Percentiles rank a stretch among this genome's conserved stretches.
These are phyloP conservation scores for Condylostylus longicornis DNA, from an alignment of 1,140 invertebrate species.

Conservation along the genomic window DNA sequence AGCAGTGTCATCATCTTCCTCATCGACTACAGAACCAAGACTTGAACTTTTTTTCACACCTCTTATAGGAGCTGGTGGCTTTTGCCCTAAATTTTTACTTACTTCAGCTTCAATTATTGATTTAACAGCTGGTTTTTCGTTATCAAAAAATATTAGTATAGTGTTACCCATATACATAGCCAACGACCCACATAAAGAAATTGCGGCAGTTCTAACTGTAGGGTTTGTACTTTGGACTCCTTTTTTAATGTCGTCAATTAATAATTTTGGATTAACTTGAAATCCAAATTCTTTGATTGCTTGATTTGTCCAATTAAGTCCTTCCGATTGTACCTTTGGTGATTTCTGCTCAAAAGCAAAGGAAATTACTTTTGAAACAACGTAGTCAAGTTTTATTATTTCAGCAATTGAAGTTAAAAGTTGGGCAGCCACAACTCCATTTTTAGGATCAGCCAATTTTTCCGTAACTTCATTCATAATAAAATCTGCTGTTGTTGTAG, in stretches of 20 bases:
- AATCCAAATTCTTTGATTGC: constrained; percentile 77
- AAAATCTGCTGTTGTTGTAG: constrained; percentile 55
- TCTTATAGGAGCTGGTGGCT: constrained; percentile 53
- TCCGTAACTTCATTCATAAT: constrained; percentile 68
- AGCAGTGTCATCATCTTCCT: constrained; percentile 38
- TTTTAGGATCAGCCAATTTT: constrained; percentile 74
- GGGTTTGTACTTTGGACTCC: constrained; percentile 72
- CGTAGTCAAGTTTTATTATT: constrained; percentile 57
- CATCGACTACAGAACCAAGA: neutral
- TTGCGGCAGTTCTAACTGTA: constrained; percentile 56
- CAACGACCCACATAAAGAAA: constrained; percentile 43
- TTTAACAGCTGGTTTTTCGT: constrained; percentile 68
- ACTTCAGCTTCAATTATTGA: constrained; percentile 79
- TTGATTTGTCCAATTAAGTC: constrained; percentile 60
- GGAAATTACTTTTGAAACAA: constrained; percentile 51
- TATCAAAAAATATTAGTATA: constrained; percentile 65
- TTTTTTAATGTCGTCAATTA: constrained; percentile 71
- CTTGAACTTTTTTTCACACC: constrained; percentile 30
- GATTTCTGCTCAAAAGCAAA: constrained; percentile 78
- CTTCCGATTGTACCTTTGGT: constrained; percentile 78
- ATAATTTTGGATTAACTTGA: constrained; percentile 49
- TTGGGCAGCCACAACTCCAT: constrained; percentile 50
- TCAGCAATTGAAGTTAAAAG: constrained; percentile 62
- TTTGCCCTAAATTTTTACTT: constrained; percentile 60
- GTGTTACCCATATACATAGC: constrained; percentile 68